A percentile compares a stretch with the other conserved stretches of the same genome.
Evolutionary conservation across 2,113 vertebrate species (phyloP).

Genomic region (Sorex araneus): DNA sequence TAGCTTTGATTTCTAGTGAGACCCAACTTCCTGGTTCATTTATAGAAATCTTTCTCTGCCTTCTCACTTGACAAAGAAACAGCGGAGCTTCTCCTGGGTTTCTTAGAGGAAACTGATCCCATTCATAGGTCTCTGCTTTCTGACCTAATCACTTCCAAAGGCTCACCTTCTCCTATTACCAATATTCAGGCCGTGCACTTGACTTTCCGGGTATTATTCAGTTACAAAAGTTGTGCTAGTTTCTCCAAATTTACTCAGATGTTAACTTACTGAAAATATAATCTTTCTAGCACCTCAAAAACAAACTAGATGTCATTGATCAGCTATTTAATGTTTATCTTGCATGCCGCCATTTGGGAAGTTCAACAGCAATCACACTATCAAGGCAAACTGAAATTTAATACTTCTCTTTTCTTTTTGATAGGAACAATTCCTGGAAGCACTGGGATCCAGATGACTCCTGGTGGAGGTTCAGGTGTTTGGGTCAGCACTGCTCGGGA

Average conservation of each 20-base stretch:
- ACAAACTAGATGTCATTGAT: neutral
- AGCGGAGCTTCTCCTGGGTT: neutral
- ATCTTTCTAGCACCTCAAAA: neutral
- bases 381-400: constrained; percentile 7
- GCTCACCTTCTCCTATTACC: neutral
- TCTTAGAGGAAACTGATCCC: neutral
- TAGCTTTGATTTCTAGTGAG: neutral
- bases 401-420: neutral
- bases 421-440: no score
- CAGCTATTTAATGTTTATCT: neutral
- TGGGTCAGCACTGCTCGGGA: no score
- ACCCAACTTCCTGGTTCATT: neutral
- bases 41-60: neutral
- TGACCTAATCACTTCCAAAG: neutral
- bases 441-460: no score
- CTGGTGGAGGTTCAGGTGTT: no score
- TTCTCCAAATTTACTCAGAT: neutral
- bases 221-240: neutral
- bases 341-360: neutral
- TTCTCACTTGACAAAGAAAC: neutral
- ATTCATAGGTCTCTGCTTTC: neutral
- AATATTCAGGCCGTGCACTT: neutral
- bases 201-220: neutral
- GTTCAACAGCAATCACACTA: neutral
- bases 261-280: neutral